Conservation (phyloP, 1,140 invertebrate genomes). For the Tetraneura akinire region DNA sequence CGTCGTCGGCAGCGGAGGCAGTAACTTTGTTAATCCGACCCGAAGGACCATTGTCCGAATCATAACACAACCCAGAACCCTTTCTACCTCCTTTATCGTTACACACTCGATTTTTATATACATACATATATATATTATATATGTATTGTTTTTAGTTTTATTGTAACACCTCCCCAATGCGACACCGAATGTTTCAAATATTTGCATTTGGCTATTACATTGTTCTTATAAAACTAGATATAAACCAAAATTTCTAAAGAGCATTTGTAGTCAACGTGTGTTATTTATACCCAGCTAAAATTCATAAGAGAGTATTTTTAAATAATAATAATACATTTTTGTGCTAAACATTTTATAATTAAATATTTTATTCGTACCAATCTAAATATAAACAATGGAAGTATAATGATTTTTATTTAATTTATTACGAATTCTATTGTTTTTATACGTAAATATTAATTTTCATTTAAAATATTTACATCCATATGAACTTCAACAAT, state of each 20-base stretch:
- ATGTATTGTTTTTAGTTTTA: slow-evolving; percentile 18
- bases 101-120: slow-evolving; percentile 44
- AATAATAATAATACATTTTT: neutral
- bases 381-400: too few species aligned
- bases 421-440: too few species aligned
- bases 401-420: too few species aligned
- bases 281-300: neutral
- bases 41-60: slow-evolving; percentile 44
- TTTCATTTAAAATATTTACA: too few species aligned
- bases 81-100: slow-evolving; percentile 34
- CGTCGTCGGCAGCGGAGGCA: slow-evolving; percentile 20
- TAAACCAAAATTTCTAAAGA: neutral
- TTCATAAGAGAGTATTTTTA: neutral
- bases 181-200: neutral
- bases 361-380: too few species aligned
- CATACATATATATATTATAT: too few species aligned
- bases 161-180: slow-evolving; percentile 29
- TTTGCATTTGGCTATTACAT: slow-evolving; percentile 3
- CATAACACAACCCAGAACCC: slow-evolving; percentile 24
- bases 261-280: too few species aligned
- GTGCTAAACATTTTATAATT: too few species aligned
- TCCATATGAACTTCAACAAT: too few species aligned
- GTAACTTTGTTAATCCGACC: slow-evolving; percentile 50
- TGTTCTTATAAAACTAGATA: neutral
- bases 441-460: too few species aligned